Evolutionary conservation across 1,140 invertebrate genomes (phyloP), one percentile per base, ranked within the genome.

Genomic region (Drosophila athabasca): DNA sequence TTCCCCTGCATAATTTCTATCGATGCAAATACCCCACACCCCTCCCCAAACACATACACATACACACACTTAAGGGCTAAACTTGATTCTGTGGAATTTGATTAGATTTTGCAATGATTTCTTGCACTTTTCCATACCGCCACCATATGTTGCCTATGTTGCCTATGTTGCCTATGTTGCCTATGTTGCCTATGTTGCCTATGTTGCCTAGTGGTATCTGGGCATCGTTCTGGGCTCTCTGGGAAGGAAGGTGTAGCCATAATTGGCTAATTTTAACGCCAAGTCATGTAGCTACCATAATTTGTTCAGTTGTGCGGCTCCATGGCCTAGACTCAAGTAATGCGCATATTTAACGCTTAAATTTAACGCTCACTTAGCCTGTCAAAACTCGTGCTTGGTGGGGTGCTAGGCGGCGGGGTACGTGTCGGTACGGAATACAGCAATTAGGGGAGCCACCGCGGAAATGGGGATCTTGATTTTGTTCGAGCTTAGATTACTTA

Each of bases 221-320:
- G n/a, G 24, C 17, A 49, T 19, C 7, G 29, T 31, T 41, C 13
- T 8, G 17, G 17, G 17, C 43, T 54, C 13, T 35, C 35, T 39
- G 11, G 35, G 31, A 3, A 39, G 35, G 35, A 39, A 39, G 35
- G 35, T 39, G 35, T 13, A 13, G 45, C 6, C 53, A 26, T 75
- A 85, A 71, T 75, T 75, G 69, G 62, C 65, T 48, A 80, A 87
- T 85, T 82, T 78, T 78, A 61, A 46, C 65, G 78, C 65, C 78
- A 68, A 87, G 82, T 85, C 82, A 87, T 85, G 82, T 78, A 75
- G 74, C 65, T 17, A 2, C 46, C 66, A 82, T 87, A 62, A 87
- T 78, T 81, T 85, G 50, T 19, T 19, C 17, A 19, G 17, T 51
- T 64, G 35, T 35, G 65, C 35, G 44, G 26, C 43, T 62, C 41